Evolutionary conservation across 1,140 invertebrate genomes (phyloP).

Genomic region (Microplitis demolitor): DNA sequence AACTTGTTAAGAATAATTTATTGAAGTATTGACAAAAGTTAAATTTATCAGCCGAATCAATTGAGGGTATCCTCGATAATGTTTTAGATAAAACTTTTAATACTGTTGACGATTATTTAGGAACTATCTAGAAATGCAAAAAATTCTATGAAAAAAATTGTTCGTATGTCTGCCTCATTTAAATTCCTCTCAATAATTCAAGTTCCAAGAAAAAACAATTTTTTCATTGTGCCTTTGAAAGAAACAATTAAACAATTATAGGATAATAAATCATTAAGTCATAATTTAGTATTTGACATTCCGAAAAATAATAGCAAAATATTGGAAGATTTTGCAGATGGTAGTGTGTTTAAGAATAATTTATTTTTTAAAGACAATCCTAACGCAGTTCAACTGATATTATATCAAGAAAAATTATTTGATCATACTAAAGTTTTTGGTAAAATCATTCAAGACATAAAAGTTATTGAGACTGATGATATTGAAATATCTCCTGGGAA

Average conservation of each 20-base stretch:
- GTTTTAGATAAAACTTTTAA: neutral
- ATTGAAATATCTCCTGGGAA: slow-evolving; percentile 28
- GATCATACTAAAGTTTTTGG: slow-evolving; percentile 36
- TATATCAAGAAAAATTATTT: slow-evolving; percentile 51
- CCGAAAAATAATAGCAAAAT: slow-evolving; percentile 16
- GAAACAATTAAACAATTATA: slow-evolving; percentile 37
- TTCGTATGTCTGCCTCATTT: slow-evolving; percentile 28
- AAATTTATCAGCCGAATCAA: neutral
- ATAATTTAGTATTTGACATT: slow-evolving; percentile 22
- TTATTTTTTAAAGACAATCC: slow-evolving; percentile 41
- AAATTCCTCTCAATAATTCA: slow-evolving; percentile 6
- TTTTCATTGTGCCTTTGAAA: slow-evolving; percentile 41
- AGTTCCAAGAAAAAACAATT: slow-evolving; percentile 16
- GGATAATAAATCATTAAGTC: slow-evolving; percentile 31
- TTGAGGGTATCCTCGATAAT: neutral
- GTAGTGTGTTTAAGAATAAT: slow-evolving; percentile 39
- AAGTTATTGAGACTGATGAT: slow-evolving; percentile 37
- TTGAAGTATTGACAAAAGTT: slow-evolving; percentile 3
- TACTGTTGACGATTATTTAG: neutral
- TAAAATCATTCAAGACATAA: slow-evolving; percentile 43
- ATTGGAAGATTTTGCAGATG: slow-evolving; percentile 44
- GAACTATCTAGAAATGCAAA: slow-evolving; percentile 1
- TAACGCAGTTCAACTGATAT: slow-evolving; percentile 39
- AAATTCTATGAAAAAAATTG: slow-evolving; percentile 33
- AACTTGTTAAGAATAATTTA: slow-evolving; percentile 7